Percentiles rank a stretch among this genome's conserved stretches.
phyloP scores from a whole-genome alignment of 2,888 invertebrate species.

The Hydraecia micacea region DNA sequence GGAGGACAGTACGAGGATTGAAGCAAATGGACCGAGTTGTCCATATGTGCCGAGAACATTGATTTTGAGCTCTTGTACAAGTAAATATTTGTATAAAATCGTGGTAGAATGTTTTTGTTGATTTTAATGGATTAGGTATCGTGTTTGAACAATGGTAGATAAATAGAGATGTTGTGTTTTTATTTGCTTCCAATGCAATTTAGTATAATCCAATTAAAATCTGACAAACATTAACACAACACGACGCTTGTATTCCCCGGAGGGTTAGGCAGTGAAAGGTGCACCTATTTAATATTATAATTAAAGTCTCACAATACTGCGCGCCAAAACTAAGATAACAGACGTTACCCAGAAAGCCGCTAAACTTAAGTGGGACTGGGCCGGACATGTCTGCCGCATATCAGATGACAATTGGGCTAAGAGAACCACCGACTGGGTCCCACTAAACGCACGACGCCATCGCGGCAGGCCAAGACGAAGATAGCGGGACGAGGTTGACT shows the following conservation, averaged over 20 bases:
- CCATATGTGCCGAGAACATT: constrained; percentile 37
- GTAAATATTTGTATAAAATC: constrained; percentile 23
- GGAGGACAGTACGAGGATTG: constrained; percentile 36
- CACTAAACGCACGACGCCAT: no score
- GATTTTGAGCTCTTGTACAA: constrained; percentile 33
- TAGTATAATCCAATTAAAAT: constrained; percentile 1
- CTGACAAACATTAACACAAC: neutral
- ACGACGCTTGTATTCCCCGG: neutral
- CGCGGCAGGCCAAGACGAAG: no score
- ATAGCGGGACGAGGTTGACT: no score
- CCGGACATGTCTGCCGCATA: no score
- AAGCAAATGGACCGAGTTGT: constrained; percentile 44
- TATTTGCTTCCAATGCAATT: neutral
- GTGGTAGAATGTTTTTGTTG: constrained; percentile 9
- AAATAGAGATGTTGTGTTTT: neutral
- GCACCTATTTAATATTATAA: neutral
- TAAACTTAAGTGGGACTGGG: no score
- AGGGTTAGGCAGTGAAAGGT: neutral
- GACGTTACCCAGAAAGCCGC: no score
- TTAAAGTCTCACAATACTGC: no score
- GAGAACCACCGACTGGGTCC: no score
- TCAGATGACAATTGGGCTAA: no score
- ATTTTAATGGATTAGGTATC: constrained; percentile 12
- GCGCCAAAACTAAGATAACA: no score
- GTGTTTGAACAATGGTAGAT: neutral